These are phyloP conservation scores for Dilophus febrilis DNA, from an alignment of 2,888 invertebrate species.

Conservation along the genomic window DNA sequence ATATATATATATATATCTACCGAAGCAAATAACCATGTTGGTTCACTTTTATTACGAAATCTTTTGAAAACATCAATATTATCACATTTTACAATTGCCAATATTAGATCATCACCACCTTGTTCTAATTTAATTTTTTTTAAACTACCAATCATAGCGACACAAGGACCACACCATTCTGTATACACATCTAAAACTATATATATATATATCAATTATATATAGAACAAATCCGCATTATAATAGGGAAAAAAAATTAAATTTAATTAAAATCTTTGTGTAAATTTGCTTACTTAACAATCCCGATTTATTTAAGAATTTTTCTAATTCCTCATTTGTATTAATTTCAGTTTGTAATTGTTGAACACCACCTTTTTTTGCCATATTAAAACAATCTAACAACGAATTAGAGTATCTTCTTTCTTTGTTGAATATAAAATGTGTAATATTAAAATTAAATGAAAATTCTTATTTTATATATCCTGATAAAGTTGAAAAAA, in stretches of 20 bases:
- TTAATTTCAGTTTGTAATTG: slow-evolving; percentile 65
- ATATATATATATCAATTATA: slow-evolving; percentile 5
- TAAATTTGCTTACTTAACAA: slow-evolving; percentile 56
- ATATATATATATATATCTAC: slow-evolving; percentile 32
- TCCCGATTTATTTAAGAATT: slow-evolving; percentile 57
- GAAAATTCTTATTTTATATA: too few relatives aligned
- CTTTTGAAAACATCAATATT: slow-evolving; percentile 52
- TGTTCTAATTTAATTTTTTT: slow-evolving; percentile 76
- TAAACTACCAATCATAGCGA: slow-evolving; percentile 66
- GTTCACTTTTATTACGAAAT: slow-evolving; percentile 70
- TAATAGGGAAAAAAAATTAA: background rate
- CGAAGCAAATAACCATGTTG: slow-evolving; percentile 76
- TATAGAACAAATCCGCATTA: background rate
- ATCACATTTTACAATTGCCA: slow-evolving; percentile 60
- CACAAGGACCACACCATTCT: slow-evolving; percentile 83
- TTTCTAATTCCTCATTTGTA: slow-evolving; percentile 72
- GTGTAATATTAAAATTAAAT: too few relatives aligned
- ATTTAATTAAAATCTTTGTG: too few relatives aligned
- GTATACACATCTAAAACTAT: slow-evolving; percentile 74
- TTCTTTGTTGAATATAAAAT: too few relatives aligned
- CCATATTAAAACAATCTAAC: slow-evolving; percentile 36
- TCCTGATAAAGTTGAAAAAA: too few relatives aligned
- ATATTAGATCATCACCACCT: slow-evolving; percentile 60
- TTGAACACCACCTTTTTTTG: slow-evolving; percentile 59
- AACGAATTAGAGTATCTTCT: too few relatives aligned